Conservation (phyloP, 2,113 vertebrate species). For the Bubo scandiacus region DNA sequence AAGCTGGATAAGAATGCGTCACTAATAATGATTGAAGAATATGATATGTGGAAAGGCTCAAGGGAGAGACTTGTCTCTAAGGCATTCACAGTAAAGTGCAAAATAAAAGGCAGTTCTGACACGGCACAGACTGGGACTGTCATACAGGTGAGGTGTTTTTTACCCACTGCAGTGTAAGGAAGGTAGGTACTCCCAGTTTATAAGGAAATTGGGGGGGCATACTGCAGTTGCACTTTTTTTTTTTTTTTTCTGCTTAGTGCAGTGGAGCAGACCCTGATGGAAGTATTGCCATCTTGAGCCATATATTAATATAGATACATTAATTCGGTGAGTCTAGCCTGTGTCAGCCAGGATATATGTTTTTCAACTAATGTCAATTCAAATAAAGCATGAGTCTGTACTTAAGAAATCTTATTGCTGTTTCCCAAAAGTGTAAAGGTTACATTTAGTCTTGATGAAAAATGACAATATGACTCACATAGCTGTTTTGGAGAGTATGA, state of each 20-base stretch:
- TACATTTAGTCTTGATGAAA: conserved; percentile 31
- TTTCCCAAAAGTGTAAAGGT: conserved; percentile 7
- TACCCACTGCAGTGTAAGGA: background rate
- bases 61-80: background rate
- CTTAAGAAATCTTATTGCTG: background rate
- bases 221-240: background rate
- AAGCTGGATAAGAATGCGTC: background rate
- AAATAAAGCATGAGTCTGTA: background rate
- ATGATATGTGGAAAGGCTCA: background rate
- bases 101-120: background rate
- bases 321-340: background rate
- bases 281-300: background rate
- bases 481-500: background rate
- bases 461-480: conserved; percentile 27
- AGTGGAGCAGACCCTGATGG: background rate
- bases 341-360: background rate
- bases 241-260: background rate
- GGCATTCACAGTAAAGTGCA: background rate
- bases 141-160: background rate
- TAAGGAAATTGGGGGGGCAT: background rate
- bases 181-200: background rate
- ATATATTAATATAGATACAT: background rate
- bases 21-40: background rate
- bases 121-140: background rate
- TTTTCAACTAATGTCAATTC: conserved; percentile 16